A percentile compares a stretch with the other conserved stretches of the same genome.
These are phyloP conservation scores for Propsilocerus akamusi DNA, from an alignment of 1,140 invertebrate genomes.

Conservation along the genomic window DNA sequence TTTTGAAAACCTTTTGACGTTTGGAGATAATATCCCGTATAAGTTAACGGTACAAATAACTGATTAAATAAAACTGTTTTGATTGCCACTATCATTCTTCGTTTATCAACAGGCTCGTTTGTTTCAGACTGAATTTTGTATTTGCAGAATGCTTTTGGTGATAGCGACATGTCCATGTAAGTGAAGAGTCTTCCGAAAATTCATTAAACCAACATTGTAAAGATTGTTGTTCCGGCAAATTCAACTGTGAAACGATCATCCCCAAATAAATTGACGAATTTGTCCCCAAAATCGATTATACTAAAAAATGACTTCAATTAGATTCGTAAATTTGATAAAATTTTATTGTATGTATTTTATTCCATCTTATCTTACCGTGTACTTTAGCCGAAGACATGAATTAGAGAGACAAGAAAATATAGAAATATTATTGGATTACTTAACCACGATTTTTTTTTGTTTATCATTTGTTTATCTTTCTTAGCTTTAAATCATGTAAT, in stretches of 20 bases:
- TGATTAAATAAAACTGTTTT: background rate
- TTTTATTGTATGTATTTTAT: too few species aligned
- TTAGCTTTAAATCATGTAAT: too few species aligned
- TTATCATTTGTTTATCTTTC: too few species aligned
- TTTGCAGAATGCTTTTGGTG: background rate
- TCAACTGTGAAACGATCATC: background rate
- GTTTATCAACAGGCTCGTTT: background rate
- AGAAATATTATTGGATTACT: background rate
- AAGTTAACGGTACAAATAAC: background rate
- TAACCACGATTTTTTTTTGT: background rate
- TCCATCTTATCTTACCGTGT: too few species aligned
- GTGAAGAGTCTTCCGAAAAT: background rate
- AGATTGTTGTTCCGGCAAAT: background rate
- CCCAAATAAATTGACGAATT: background rate
- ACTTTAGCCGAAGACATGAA: too few species aligned
- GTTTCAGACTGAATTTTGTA: background rate
- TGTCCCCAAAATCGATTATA: background rate
- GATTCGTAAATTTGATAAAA: background rate
- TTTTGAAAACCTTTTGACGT: background rate
- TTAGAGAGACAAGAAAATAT: background rate
- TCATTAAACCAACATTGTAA: background rate
- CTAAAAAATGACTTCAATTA: background rate
- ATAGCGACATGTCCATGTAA: background rate
- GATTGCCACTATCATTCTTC: background rate
- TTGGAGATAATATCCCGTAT: background rate